These are phyloP conservation scores for Malaclemys terrapin DNA, from an alignment of 2,113 vertebrate species.

Conservation along the genomic window DNA sequence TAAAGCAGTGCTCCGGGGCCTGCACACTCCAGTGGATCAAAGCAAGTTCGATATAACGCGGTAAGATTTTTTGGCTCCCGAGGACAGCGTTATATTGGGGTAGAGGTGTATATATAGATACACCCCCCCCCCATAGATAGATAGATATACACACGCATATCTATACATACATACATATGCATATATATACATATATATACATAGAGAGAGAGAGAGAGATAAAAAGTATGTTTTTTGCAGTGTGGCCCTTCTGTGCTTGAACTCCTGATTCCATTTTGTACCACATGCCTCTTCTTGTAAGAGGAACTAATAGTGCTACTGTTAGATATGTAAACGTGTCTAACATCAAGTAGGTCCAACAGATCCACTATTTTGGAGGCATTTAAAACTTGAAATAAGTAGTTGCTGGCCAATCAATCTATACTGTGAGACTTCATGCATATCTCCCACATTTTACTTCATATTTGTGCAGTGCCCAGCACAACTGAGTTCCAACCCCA, in stretches of 20 bases:
- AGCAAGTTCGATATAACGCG: too few relatives aligned
- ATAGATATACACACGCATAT: too few relatives aligned
- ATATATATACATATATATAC: too few relatives aligned
- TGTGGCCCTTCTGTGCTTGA: constrained; percentile 9
- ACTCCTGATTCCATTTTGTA: background rate
- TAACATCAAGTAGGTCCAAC: background rate
- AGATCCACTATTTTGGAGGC: background rate
- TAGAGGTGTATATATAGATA: too few relatives aligned
- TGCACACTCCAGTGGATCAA: too few relatives aligned
- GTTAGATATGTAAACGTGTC: background rate
- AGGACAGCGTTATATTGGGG: too few relatives aligned
- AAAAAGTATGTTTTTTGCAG: background rate
- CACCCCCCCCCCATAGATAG: too few relatives aligned
- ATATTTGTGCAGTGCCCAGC: background rate
- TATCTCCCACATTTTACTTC: background rate
- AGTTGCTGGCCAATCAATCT: background rate
- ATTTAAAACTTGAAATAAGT: background rate
- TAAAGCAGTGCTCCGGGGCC: too few relatives aligned
- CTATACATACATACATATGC: too few relatives aligned
- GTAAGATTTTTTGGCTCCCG: too few relatives aligned
- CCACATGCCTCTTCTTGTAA: background rate
- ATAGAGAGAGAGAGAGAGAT: too few relatives aligned
- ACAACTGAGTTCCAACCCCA: background rate
- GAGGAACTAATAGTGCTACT: background rate
- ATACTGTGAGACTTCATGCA: background rate